These are phyloP conservation scores for Polydesmus complanatus DNA, from an alignment of 2,888 invertebrate species.

Conservation along the genomic window DNA sequence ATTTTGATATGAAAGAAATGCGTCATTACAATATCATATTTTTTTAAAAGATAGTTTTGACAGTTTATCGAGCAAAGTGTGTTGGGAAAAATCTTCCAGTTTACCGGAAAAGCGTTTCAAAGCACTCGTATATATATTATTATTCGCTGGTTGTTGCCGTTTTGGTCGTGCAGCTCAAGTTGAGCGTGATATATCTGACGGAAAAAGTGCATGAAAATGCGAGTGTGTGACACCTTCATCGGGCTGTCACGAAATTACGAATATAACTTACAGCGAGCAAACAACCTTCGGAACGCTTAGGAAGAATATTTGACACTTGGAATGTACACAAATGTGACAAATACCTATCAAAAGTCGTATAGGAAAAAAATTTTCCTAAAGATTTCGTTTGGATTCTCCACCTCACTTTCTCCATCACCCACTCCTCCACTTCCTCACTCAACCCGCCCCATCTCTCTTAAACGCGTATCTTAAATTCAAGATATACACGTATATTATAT, in stretches of 20 bases:
- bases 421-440: no score
- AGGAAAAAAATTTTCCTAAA: no score
- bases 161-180: neutral
- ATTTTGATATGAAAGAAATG: no score
- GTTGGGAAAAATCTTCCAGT: no score
- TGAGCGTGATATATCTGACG: neutral
- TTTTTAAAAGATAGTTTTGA: neutral
- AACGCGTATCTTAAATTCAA: no score
- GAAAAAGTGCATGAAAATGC: neutral
- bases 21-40: neutral
- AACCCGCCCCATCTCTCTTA: no score
- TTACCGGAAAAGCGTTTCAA: no score
- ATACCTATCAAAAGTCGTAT: neutral
- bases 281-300: neutral
- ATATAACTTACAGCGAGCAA: neutral
- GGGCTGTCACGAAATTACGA: neutral
- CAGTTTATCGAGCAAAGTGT: neutral
- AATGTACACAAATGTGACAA: neutral
- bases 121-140: no score
- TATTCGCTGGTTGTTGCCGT: no score
- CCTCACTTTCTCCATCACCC: no score
- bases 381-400: no score
- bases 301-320: neutral
- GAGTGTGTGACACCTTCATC: neutral
- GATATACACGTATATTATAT: no score